A percentile compares a stretch with the other conserved stretches of the same genome.
Evolutionary conservation across 2,113 vertebrate species (phyloP).

Genomic region (Gnathonemus echidnorhynchus): DNA sequence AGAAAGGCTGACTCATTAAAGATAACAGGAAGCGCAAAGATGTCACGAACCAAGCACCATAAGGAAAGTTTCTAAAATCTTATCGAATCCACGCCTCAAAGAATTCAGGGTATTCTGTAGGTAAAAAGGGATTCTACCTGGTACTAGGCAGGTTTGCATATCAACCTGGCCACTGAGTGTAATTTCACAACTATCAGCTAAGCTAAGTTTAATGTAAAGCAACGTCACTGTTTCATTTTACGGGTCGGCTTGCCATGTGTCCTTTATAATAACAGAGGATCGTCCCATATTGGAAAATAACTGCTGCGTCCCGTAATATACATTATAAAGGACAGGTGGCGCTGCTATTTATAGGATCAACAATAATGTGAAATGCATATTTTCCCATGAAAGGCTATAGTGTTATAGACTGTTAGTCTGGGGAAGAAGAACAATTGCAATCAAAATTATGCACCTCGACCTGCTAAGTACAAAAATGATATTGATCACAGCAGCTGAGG

Average conservation of each 20-base stretch:
- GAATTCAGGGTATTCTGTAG: background rate
- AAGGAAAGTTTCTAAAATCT: background rate
- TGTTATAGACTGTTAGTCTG: background rate
- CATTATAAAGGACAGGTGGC: background rate
- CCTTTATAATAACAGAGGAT: background rate
- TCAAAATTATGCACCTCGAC: background rate
- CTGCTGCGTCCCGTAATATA: background rate
- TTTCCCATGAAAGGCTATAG: background rate
- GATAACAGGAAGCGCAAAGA: background rate
- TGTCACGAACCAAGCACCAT: background rate
- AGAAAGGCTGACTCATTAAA: background rate
- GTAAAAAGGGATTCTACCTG: background rate
- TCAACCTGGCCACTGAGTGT: background rate
- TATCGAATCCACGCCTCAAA: background rate
- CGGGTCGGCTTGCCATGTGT: background rate
- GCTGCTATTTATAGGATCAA: background rate
- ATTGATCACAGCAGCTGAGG: background rate
- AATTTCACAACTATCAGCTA: background rate
- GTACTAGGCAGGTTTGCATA: background rate
- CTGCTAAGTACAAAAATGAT: background rate
- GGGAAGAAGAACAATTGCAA: background rate
- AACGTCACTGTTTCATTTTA: background rate
- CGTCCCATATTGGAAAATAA: background rate
- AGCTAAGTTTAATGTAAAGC: background rate
- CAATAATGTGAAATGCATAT: background rate